Conservation (phyloP, 2,797 vertebrate genomes). For the Oreonectes daqikongensis region DNA sequence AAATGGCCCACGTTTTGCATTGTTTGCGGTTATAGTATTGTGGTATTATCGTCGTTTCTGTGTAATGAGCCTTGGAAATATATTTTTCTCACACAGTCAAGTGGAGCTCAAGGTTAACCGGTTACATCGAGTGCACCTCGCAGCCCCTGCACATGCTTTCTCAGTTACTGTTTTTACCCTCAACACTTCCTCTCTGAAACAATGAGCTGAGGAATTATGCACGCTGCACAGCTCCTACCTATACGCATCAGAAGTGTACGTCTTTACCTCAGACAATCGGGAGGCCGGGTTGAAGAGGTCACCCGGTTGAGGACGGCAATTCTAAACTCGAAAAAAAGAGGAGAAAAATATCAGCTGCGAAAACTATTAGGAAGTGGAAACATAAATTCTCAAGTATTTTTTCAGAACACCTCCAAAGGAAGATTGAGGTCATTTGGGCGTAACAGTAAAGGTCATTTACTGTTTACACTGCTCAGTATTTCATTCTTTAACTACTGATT, state of each 20-base stretch:
- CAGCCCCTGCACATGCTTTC: conserved; percentile 89
- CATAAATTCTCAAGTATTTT: conserved; percentile 78
- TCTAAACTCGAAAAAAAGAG: conserved; percentile 53
- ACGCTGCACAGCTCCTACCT: conserved; percentile 58
- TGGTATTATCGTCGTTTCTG: background rate
- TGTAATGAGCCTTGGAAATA: conserved; percentile 4
- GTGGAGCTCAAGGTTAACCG: conserved; percentile 61
- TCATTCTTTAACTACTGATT: conserved; percentile 84
- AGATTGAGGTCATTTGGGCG: conserved; percentile 85
- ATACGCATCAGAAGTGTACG: conserved; percentile 68
- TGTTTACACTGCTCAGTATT: conserved; percentile 81
- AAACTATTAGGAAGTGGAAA: conserved; percentile 86
- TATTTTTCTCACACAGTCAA: conserved; percentile 6
- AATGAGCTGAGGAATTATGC: conserved; percentile 86
- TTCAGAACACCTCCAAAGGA: conserved; percentile 76
- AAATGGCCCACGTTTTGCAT: background rate
- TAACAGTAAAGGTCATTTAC: conserved; percentile 78
- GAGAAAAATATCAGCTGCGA: conserved; percentile 75
- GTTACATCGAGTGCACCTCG: conserved; percentile 75
- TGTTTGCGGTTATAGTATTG: background rate
- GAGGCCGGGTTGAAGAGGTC: conserved; percentile 74
- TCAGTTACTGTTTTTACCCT: conserved; percentile 95
- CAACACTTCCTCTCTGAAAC: conserved; percentile 92
- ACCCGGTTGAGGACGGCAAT: conserved; percentile 73
- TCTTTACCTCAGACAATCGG: conserved; percentile 79